A percentile compares a stretch with the other conserved stretches of the same genome.
Conservation (phyloP, 2,888 invertebrate genomes). For the Antitype chi region DNA sequence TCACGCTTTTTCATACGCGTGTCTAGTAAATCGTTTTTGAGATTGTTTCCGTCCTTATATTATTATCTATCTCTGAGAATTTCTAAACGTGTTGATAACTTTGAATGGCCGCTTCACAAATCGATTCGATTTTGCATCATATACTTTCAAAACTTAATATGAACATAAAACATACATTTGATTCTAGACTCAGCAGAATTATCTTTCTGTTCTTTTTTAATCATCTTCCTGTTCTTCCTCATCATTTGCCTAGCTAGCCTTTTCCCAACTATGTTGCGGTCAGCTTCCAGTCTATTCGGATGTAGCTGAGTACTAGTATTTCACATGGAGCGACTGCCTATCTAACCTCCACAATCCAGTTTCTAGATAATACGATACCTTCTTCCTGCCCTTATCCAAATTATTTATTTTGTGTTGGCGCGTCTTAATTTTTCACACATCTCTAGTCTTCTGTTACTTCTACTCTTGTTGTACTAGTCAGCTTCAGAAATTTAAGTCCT, state of each 20-base stretch:
- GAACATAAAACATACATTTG: background rate
- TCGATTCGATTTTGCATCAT: background rate
- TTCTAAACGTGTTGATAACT: background rate
- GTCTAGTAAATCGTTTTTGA: slow-evolving; percentile 6
- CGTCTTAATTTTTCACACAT: background rate
- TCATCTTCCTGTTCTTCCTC: too few relatives aligned
- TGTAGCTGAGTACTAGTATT: too few relatives aligned
- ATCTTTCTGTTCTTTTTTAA: background rate
- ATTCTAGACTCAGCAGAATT: background rate
- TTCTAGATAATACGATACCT: too few relatives aligned
- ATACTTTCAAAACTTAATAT: background rate
- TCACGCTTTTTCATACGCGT: slow-evolving; percentile 4
- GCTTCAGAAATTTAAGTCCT: background rate
- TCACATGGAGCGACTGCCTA: too few relatives aligned
- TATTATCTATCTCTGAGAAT: background rate
- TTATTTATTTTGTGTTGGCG: background rate
- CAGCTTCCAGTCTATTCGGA: too few relatives aligned
- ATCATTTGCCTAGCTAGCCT: too few relatives aligned
- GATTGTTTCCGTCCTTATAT: background rate
- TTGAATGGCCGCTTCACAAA: background rate
- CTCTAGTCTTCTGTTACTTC: background rate
- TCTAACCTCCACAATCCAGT: too few relatives aligned
- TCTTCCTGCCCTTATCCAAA: background rate
- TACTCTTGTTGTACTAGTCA: background rate
- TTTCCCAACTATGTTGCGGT: too few relatives aligned